phyloP scores from a whole-genome alignment of 2,888 invertebrate species.

The Lathronympha strigana region DNA sequence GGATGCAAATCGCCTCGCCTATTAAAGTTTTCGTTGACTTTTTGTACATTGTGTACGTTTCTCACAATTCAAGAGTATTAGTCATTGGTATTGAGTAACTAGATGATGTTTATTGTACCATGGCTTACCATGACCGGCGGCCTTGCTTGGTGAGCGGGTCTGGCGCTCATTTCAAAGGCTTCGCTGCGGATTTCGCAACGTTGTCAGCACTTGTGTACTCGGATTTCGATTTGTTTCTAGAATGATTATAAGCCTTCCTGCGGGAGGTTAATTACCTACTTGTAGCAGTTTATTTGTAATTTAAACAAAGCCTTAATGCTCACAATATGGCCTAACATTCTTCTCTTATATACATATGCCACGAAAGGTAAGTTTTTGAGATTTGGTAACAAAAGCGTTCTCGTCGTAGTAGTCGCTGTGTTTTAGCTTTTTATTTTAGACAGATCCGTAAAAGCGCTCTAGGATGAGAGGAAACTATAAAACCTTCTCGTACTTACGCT shows the following conservation, averaged over 20 bases:
- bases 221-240: conserved; percentile 45
- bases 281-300: background rate
- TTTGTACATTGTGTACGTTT: conserved; percentile 25
- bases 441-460: background rate
- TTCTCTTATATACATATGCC: too few species aligned
- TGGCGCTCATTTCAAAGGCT: conserved; percentile 62
- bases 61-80: conserved; percentile 31
- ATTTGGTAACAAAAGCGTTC: too few species aligned
- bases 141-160: conserved; percentile 76
- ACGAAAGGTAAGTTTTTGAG: too few species aligned
- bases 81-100: conserved; percentile 42
- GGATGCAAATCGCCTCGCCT: conserved; percentile 16
- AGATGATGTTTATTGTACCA: conserved; percentile 63
- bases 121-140: conserved; percentile 76
- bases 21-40: conserved; percentile 9
- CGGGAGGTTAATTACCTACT: background rate
- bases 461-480: background rate
- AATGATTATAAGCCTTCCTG: conserved; percentile 13
- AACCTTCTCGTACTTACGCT: background rate
- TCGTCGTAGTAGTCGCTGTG: background rate
- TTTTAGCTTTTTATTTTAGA: background rate
- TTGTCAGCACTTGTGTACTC: conserved; percentile 51
- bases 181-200: conserved; percentile 65
- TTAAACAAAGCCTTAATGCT: too few species aligned
- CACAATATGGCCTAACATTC: too few species aligned